Percentiles rank a stretch among this genome's conserved stretches.
These are phyloP conservation scores for Scylla paramamosain DNA, from an alignment of 1,140 invertebrate genomes.

Conservation along the genomic window DNA sequence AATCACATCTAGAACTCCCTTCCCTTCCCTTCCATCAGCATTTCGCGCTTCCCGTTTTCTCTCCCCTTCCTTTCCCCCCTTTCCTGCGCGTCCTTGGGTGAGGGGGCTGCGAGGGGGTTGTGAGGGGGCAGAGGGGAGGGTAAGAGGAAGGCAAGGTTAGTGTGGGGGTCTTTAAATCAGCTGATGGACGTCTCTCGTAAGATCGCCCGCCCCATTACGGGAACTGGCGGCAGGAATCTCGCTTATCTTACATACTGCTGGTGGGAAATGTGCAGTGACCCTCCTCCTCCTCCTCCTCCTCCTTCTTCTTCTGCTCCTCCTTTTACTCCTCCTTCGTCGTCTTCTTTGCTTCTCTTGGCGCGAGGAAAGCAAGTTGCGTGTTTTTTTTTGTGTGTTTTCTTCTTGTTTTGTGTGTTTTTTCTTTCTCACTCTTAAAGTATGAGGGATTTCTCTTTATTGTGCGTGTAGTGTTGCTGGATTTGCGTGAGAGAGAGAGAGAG, in stretches of 20 bases:
- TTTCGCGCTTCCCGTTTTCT: neutral
- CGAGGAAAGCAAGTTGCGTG: too few species aligned
- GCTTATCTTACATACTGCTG: neutral
- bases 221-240: neutral
- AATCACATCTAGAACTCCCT: neutral
- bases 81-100: neutral
- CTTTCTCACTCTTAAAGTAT: too few species aligned
- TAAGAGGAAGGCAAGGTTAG: neutral
- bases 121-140: neutral
- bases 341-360: neutral
- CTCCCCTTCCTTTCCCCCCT: neutral
- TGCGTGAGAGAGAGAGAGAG: too few species aligned
- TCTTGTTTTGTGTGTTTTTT: too few species aligned
- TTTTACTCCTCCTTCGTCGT: neutral
- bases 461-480: too few species aligned
- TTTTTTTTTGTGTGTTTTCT: too few species aligned
- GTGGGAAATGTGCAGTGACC: neutral
- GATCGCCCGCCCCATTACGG: too few species aligned
- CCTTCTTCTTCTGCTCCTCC: neutral
- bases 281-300: neutral
- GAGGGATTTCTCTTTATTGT: too few species aligned
- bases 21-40: neutral
- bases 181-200: too few species aligned
- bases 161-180: too few species aligned
- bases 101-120: neutral